Base-by-base conservation (phyloP, 2,797 vertebrate genomes). In the Ataeniobius toweri region DNA sequence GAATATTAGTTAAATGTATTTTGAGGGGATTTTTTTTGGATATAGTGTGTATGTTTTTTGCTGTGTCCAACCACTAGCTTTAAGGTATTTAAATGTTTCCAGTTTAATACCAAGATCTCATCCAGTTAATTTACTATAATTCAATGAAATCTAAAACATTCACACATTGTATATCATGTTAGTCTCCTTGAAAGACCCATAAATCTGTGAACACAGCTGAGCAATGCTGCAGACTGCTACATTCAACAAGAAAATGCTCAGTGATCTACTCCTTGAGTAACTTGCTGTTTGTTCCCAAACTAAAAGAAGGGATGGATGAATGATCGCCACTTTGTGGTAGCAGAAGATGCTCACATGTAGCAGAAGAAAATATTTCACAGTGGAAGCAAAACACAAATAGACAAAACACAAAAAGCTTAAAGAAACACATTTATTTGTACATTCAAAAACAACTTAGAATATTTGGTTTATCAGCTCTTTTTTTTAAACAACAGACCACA, bases 371-470 rank as follows among this genome's bases (percentile, higher is more conserved):
- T 3, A 44, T 26, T 39, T 58, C 0, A 51, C 10, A 48, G 8
- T 46, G 39, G 51, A 70, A 73, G 28, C 7, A 13, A 71, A 22
- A 55, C 5, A 71, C 5, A 41, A 24, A 72, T 3, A 28, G 41
- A 69, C 41, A 50, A 44, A 13, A 71, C 16, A 79, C 39, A 44
- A 44, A 14, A 50, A 20, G n/a, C 9, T 8, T 22, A 8, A 78
- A 70, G 14, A 75, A 3, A 77, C 5, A 1, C 58, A 3, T 89
- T 92, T 92, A 87, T 89, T 88, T 91, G 48, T 61, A 89, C 86
- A 88, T 83, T 89, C 48, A 73, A 31, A 75, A 56, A 12, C 39
- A 41, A 39, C 71, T 70, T 78, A 0, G 71, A 72, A 79, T 78
- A 84, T 89, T 90, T 90, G 86, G 77, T 86, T 73, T 12, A 76